Percentiles rank a stretch among this genome's conserved stretches.
Conservation (phyloP, 1,140 invertebrate species). For the Artemia franciscana region DNA sequence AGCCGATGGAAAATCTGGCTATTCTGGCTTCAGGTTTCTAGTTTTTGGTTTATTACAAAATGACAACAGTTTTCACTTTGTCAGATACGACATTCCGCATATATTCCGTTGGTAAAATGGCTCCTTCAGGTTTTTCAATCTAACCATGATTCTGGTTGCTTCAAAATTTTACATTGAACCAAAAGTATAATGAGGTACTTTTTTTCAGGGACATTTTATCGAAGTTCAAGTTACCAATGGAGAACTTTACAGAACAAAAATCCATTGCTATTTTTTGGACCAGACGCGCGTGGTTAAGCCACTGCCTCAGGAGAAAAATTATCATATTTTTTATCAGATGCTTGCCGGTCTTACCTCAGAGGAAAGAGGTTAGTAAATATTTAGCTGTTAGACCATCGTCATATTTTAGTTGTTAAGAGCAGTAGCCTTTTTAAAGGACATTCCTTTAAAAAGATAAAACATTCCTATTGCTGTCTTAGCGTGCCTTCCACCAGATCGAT, state of each 20-base stretch:
- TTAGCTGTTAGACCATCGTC: no score
- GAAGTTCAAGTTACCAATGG: slow-evolving; percentile 91
- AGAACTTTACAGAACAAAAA: slow-evolving; percentile 78
- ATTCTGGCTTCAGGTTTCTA: no score
- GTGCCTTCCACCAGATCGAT: no score
- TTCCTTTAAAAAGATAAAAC: no score
- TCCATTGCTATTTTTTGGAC: slow-evolving; percentile 83
- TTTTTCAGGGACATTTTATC: slow-evolving; percentile 67
- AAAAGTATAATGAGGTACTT: no score
- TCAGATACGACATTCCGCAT: background rate
- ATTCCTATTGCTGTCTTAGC: no score
- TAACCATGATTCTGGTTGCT: no score
- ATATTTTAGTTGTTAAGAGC: background rate
- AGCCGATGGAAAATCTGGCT: no score
- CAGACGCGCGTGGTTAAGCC: slow-evolving; percentile 71
- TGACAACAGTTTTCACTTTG: background rate
- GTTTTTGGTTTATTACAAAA: background rate
- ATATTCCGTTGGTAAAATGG: slow-evolving; percentile 10
- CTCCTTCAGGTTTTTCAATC: no score
- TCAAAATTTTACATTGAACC: no score
- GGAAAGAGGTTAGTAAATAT: slow-evolving; percentile 36
- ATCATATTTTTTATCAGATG: slow-evolving; percentile 94
- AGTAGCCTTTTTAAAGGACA: no score
- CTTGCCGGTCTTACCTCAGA: slow-evolving; percentile 63
- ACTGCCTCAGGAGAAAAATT: slow-evolving; percentile 69